Conservation (phyloP, 2,113 vertebrate genomes). For the Gnathonemus echidnorhynchus region DNA sequence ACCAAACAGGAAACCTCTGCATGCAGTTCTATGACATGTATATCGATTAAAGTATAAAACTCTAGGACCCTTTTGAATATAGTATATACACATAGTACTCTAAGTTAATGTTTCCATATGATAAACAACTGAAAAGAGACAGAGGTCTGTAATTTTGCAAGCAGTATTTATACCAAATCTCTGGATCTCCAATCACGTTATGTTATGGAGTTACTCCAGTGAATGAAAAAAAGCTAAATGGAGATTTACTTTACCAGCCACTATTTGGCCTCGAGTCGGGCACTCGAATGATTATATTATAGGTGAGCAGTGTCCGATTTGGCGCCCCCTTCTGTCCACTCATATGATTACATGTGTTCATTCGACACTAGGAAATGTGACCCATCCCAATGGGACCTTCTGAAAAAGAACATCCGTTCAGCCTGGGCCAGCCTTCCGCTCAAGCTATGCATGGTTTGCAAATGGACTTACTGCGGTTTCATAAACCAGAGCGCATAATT, state of each 20-base stretch:
- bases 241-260: background rate
- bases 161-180: background rate
- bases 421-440: background rate
- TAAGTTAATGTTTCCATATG: background rate
- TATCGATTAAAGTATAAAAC: background rate
- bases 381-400: background rate
- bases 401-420: background rate
- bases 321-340: conserved; percentile 58
- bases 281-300: background rate
- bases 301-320: conserved; percentile 36
- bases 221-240: background rate
- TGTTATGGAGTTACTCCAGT: background rate
- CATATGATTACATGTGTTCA: conserved; percentile 29
- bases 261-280: background rate
- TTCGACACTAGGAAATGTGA: background rate
- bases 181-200: background rate
- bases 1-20: background rate
- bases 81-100: background rate
- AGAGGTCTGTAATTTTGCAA: background rate
- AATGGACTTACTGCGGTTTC: background rate
- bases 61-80: background rate
- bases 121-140: background rate
- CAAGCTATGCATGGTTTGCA: background rate
- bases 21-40: background rate
- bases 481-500: background rate